These are phyloP conservation scores for Hucho hucho DNA, from an alignment of 2,113 vertebrate species.

Conservation along the genomic window DNA sequence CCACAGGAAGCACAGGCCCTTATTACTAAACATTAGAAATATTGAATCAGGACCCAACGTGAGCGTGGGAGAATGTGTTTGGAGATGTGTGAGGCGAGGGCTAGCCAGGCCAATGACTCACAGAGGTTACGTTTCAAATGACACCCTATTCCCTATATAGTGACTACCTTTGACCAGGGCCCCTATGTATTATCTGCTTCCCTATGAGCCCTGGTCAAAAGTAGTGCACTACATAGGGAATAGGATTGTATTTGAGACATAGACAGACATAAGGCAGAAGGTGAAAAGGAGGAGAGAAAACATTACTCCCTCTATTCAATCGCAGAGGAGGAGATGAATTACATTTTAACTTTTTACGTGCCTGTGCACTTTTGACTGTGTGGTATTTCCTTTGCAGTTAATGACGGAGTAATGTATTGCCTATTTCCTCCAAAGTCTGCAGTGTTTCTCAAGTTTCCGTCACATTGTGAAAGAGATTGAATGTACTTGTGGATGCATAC, in stretches of 20 bases:
- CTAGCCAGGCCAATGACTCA: constrained; percentile 15
- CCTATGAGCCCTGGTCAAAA: no score
- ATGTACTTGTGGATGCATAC: no score
- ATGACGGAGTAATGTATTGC: neutral
- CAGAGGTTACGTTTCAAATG: neutral
- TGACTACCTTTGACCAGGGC: no score
- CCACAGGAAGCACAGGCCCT: neutral
- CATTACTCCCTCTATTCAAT: neutral
- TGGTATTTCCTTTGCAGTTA: neutral
- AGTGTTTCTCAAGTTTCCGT: no score
- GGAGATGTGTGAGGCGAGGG: no score
- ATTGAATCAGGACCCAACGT: constrained; percentile 10
- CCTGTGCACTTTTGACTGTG: neutral
- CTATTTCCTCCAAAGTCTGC: neutral
- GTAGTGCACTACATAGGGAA: no score
- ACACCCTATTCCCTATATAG: no score
- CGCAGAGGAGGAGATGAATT: neutral
- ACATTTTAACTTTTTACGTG: neutral
- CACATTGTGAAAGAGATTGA: no score
- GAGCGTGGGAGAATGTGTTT: constrained; percentile 8
- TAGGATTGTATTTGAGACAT: no score
- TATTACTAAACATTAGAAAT: constrained; percentile 21
- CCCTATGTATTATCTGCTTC: no score
- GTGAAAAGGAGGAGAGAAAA: neutral
- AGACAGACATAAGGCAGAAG: neutral